These are phyloP conservation scores for Boulengeromyrus knoepffleri DNA, from an alignment of 2,113 vertebrate genomes.

Conservation along the genomic window DNA sequence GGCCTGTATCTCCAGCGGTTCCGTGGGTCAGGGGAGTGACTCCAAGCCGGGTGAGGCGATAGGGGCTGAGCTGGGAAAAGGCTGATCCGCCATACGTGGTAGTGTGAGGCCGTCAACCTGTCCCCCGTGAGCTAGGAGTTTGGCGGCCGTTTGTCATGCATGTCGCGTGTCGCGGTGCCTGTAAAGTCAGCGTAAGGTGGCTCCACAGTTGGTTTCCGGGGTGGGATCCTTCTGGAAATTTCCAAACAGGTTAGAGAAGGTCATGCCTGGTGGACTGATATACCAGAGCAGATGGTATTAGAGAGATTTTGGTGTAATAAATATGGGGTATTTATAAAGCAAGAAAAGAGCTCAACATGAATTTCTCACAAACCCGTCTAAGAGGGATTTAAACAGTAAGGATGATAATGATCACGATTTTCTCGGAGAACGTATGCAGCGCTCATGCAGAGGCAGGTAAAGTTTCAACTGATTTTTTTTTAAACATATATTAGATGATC, in stretches of 20 bases:
- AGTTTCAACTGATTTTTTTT: neutral
- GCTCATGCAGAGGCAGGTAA: neutral
- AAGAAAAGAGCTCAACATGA: neutral
- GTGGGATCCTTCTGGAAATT: neutral
- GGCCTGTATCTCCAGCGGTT: constrained; percentile 42
- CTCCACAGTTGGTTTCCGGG: neutral
- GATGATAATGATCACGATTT: neutral
- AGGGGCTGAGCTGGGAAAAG: neutral
- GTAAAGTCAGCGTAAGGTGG: too few species aligned
- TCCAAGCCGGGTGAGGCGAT: constrained; percentile 26
- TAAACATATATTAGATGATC: neutral
- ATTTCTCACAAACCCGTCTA: too few species aligned
- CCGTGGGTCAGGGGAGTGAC: constrained; percentile 46
- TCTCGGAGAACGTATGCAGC: neutral
- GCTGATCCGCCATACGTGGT: neutral
- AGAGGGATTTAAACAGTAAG: too few species aligned
- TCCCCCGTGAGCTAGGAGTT: neutral
- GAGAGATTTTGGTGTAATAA: neutral
- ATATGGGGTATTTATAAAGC: neutral
- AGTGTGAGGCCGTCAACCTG: neutral
- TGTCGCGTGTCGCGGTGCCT: neutral
- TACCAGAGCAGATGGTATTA: neutral
- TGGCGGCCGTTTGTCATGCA: neutral
- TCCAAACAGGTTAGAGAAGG: neutral
- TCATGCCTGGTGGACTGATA: neutral